Base-by-base conservation (phyloP, 2,113 vertebrate species). In the Trogon melanurus region DNA sequence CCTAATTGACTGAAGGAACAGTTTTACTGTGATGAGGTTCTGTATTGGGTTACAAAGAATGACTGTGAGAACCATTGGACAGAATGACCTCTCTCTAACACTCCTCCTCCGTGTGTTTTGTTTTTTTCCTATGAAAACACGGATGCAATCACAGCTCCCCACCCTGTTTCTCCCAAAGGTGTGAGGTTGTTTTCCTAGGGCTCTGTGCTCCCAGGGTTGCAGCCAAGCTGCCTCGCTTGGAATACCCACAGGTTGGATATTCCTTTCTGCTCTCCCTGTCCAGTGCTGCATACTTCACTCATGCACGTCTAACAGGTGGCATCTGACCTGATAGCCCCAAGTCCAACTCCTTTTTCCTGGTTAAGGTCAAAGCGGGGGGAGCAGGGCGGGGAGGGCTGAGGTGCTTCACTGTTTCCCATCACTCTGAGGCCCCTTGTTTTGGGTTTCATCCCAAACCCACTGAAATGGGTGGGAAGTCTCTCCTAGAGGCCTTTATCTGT, bases 21-120 rank as follows among this genome's bases (percentile, higher is more conserved):
- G 41, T 94, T 86, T 91, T 57, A 78, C 41, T 74, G 30, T 80
- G 38, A 76, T 50, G 51, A 76, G 41, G 11, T 20, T 91, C 58
- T 66, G 36, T 44, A 36, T 18, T 85, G 29, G 41, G 21, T 91
- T 94, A 48, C 41, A 87, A 61, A 92, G 75, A 15, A 48, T 48
- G 67, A 88, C 23, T 75, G 45, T 91, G 88, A 94, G 90, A 92
- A 88, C 56, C 60, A 67, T 53, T 88, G 65, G 47, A 79, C 62
- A 84, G 73, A 93, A 66, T 88, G 74, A 91, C 71, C 75, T 94
- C 66, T 79, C 65, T 93, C 22, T 44, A 56, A 0, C 76, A 54
- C 47, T 82, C 54, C 78, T 89, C 36, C 16, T 70, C 51, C 1
- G 0, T 20, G 26, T 94, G 38, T 38, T 71, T 58, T 67, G n/a